phyloP scores from a whole-genome alignment of 2,797 vertebrate genomes.

The Taenioides sp. region DNA sequence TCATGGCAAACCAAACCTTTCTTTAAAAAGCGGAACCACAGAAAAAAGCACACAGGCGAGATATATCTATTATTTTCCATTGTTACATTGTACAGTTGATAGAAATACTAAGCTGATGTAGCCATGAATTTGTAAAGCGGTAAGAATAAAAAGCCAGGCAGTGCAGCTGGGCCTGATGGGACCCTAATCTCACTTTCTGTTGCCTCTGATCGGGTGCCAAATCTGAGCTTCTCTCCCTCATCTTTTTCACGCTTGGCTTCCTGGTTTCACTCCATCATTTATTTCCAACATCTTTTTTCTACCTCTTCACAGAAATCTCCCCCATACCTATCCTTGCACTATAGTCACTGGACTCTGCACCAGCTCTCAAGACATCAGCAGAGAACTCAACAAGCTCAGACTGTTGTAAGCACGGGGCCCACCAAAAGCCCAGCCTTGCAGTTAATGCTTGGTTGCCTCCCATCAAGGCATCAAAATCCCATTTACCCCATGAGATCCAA shows the following conservation, averaged over 20 bases:
- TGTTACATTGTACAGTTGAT: background rate
- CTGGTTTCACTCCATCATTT: constrained; percentile 60
- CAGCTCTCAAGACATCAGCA: constrained; percentile 23
- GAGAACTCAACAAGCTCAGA: constrained; percentile 36
- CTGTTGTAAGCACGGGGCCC: constrained; percentile 9
- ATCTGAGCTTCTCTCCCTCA: constrained; percentile 59
- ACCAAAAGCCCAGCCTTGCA: constrained; percentile 12
- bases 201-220: constrained; percentile 68
- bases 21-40: background rate
- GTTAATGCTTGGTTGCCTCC: constrained; percentile 46
- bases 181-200: constrained; percentile 63
- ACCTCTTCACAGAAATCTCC: constrained; percentile 44
- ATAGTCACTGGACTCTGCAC: constrained; percentile 54
- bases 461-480: constrained; percentile 23
- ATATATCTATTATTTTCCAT: background rate
- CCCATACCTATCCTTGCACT: constrained; percentile 22
- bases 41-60: constrained; percentile 15
- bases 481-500: constrained; percentile 35
- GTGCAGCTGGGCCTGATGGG: constrained; percentile 66
- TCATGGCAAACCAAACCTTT: too few species aligned
- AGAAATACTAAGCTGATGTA: constrained; percentile 18
- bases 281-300: constrained; percentile 39
- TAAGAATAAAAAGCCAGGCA: constrained; percentile 59
- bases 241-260: constrained; percentile 64
- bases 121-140: constrained; percentile 18